Evolutionary conservation across 2,888 invertebrate species (phyloP), one percentile per base, ranked within the genome.

Genomic region (Zhuqinia jingwanae): DNA sequence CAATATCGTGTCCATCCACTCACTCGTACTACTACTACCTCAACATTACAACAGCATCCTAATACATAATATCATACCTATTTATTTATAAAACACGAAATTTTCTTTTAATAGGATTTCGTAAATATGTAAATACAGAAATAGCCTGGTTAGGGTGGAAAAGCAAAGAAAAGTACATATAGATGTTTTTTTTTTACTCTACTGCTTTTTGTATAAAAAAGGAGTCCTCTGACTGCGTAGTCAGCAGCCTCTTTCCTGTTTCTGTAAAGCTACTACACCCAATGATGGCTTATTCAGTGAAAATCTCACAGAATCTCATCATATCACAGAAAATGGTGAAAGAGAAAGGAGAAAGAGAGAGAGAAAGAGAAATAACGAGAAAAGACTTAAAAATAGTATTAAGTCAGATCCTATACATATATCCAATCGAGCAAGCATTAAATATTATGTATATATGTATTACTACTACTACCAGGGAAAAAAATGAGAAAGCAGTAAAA

Each of bases 301-400:
- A 53, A 75, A 75, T 82, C 75, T 56, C 60, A 47, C 25, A 75
- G 75, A 27, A 63, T 75, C 82, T 20, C 75, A 75, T 75, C 75
- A 60, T 63, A 73, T 60, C 75, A 63, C 45, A 58, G 50, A 58
- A 70, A 70, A 70, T 53, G 53, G 78, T 20, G 63, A 77, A 53
- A 53, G 30, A 50, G 68, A 68, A 36, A 36, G 42, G 10, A 42
- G 73, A 82, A 30, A 36, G 60, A 58, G 42, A 53, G 27, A 53
- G 68, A 68, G 47, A 68, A 47, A 10, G 73, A 45, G 27, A 53
- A 25, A 36, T 36, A 30, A 36, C 65, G 45, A 68, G 30, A 65
- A 36, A 79, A 68, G 53, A 53, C 53, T 56, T 75, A 53, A 75
- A 75, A 75, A 75, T 75, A 75, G 30, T 75, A 75, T 75, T 75